Percentiles rank a stretch among this genome's conserved stretches.
These are phyloP conservation scores for Brachymystax lenok DNA, from an alignment of 2,797 vertebrate species.

Conservation along the genomic window DNA sequence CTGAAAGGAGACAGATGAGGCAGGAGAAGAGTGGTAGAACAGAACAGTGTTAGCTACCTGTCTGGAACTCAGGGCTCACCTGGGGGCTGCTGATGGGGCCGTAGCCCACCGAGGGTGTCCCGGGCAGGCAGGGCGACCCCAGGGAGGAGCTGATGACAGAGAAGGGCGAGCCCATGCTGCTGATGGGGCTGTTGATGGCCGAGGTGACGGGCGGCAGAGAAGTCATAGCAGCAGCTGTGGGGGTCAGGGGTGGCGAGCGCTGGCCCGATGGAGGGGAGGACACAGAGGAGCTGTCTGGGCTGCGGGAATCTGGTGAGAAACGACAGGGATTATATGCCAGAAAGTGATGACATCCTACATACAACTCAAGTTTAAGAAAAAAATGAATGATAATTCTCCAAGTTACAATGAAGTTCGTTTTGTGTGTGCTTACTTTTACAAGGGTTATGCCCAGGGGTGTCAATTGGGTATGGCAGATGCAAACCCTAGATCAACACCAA, in stretches of 20 bases:
- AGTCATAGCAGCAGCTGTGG: constrained; percentile 73
- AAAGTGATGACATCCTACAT: not conserved
- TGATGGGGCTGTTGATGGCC: constrained; percentile 80
- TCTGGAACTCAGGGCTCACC: constrained; percentile 63
- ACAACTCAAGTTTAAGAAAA: not conserved
- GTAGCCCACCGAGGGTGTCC: constrained; percentile 87
- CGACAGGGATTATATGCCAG: not conserved
- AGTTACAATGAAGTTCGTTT: not conserved
- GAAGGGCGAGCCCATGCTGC: constrained; percentile 87
- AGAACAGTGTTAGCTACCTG: no score
- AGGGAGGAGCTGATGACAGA: constrained; percentile 92
- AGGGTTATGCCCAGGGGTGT: not conserved
- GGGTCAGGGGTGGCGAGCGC: constrained; percentile 75
- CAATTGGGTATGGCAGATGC: no score
- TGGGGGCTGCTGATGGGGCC: constrained; percentile 94
- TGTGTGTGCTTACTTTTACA: not conserved
- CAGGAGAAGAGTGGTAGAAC: not conserved
- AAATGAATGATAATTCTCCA: not conserved
- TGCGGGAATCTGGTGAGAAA: constrained; percentile 79
- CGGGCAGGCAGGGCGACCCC: constrained; percentile 87
- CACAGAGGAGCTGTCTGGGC: constrained; percentile 89
- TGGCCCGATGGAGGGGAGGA: constrained; percentile 81
- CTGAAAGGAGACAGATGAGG: not conserved
- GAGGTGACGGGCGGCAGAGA: constrained; percentile 72
- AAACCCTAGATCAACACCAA: no score